These are phyloP conservation scores for Sceliomorpha sp. DNA, from an alignment of 2,888 invertebrate species.

Conservation along the genomic window DNA sequence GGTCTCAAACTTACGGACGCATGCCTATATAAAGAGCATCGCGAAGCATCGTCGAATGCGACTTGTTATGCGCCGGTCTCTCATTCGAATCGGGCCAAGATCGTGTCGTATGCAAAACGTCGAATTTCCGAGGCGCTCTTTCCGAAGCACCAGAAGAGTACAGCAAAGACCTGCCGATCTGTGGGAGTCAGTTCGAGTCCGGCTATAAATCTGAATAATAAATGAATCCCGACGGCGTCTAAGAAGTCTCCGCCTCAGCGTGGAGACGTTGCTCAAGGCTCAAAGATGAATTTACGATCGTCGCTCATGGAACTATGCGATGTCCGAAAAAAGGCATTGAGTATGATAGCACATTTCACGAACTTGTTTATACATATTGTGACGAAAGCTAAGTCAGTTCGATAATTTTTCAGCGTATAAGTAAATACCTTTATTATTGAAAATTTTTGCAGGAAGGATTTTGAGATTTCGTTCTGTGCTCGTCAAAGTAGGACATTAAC, in stretches of 20 bases:
- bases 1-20: constrained; percentile 57
- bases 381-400: constrained; percentile 30
- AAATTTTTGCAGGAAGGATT: too few relatives aligned
- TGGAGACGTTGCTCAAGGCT: constrained; percentile 74
- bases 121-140: constrained; percentile 75
- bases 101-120: constrained; percentile 80
- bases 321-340: constrained; percentile 52
- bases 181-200: constrained; percentile 77
- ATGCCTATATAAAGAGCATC: constrained; percentile 63
- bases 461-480: too few relatives aligned
- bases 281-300: constrained; percentile 79
- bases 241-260: constrained; percentile 79
- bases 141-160: constrained; percentile 61
- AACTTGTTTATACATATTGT: constrained; percentile 33
- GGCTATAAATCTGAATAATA: constrained; percentile 81
- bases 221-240: constrained; percentile 79
- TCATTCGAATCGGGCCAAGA: constrained; percentile 75
- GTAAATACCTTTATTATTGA: too few relatives aligned
- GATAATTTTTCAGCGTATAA: too few relatives aligned
- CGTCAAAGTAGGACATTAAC: too few relatives aligned
- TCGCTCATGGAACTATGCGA: constrained; percentile 53
- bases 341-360: constrained; percentile 53
- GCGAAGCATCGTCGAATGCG: constrained; percentile 63
- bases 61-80: constrained; percentile 74
- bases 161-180: constrained; percentile 79